Evolutionary conservation across 2,797 vertebrate genomes (phyloP).

Genomic region (Hirundo rustica): DNA sequence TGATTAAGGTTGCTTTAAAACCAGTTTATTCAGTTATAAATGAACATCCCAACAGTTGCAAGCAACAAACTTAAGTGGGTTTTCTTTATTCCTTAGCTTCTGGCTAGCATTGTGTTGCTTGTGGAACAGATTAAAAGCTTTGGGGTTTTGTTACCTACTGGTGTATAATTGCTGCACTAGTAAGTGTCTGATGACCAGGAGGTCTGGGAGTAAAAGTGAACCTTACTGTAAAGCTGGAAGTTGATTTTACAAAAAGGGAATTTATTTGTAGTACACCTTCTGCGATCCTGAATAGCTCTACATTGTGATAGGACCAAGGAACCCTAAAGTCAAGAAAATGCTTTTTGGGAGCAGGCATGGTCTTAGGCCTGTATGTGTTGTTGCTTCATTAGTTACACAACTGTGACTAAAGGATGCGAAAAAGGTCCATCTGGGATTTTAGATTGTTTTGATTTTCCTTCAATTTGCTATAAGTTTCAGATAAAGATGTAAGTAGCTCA

Average conservation of each 20-base stretch:
- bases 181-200: not conserved
- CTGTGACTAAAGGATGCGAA: not conserved
- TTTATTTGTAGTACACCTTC: not conserved
- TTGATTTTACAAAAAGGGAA: not conserved
- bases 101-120: not conserved
- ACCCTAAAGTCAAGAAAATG: not conserved
- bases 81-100: not conserved
- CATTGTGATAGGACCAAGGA: not conserved
- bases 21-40: not conserved
- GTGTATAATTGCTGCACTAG: not conserved
- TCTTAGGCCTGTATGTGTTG: not conserved
- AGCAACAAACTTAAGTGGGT: not conserved
- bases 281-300: not conserved
- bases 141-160: not conserved
- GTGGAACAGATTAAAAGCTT: not conserved
- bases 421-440: not conserved
- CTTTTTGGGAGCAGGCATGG: rapidly evolving
- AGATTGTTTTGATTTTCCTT: not conserved
- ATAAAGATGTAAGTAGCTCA: not conserved
- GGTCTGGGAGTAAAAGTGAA: not conserved
- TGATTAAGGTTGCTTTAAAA: not conserved
- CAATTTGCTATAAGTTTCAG: not conserved
- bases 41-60: not conserved
- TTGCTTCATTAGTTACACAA: not conserved
- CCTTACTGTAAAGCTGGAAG: not conserved